These are phyloP conservation scores for Caracal caracal DNA, from an alignment of 2,113 vertebrate genomes.

Conservation along the genomic window DNA sequence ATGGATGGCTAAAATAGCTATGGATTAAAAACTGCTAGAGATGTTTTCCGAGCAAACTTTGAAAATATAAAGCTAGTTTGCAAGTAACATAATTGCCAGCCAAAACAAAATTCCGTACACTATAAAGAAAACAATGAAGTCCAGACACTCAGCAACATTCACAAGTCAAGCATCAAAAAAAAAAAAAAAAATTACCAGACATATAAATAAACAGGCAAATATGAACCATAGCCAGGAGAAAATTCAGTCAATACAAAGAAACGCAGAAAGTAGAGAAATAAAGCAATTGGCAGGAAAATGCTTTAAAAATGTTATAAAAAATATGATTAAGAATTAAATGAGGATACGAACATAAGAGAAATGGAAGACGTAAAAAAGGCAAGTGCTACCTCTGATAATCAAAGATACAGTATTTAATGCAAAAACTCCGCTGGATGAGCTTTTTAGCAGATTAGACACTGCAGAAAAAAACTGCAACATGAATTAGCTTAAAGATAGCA, in stretches of 20 bases:
- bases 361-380: neutral
- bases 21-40: neutral
- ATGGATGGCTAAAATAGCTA: neutral
- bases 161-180: neutral
- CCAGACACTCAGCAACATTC: neutral
- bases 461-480: neutral
- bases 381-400: neutral
- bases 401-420: neutral
- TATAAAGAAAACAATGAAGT: conserved; percentile 1
- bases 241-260: neutral
- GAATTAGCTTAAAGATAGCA: neutral
- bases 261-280: neutral
- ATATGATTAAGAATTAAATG: neutral
- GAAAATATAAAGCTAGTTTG: conserved; percentile 3
- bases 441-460: neutral
- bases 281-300: neutral
- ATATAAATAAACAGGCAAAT: neutral
- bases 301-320: neutral
- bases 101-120: neutral
- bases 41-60: neutral
- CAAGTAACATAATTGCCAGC: neutral
- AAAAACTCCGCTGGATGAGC: neutral
- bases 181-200: neutral
- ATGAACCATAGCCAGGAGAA: neutral
- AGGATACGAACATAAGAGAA: neutral